Conservation (phyloP, 1,140 invertebrate species). For the Chironomus striatipennis region DNA sequence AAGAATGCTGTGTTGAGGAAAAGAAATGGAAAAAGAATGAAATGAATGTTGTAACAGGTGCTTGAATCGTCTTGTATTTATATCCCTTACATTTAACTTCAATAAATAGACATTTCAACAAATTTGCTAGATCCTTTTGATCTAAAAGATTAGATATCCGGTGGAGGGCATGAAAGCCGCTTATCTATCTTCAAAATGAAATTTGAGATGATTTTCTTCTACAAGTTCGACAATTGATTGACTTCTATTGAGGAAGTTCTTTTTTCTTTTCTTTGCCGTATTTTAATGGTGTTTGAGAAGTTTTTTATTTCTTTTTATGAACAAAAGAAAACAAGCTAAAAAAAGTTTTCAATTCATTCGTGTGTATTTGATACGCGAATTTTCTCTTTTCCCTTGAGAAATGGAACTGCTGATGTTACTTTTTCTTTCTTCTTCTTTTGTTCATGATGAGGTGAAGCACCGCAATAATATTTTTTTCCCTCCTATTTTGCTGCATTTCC, state of each 20-base stretch:
- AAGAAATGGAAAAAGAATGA: background rate
- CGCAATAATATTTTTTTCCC: background rate
- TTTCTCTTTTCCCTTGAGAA: background rate
- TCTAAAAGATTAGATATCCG: conserved; percentile 12
- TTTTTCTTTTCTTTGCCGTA: background rate
- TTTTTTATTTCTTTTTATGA: background rate
- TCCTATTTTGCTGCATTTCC: background rate
- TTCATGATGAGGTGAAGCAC: background rate
- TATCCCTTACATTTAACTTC: too few relatives aligned
- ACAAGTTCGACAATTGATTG: conserved; percentile 9
- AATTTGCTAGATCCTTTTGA: conserved; percentile 20
- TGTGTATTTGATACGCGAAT: background rate
- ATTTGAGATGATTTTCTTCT: background rate
- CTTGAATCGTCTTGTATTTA: background rate
- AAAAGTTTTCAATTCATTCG: background rate
- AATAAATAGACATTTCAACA: background rate
- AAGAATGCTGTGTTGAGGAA: too few relatives aligned
- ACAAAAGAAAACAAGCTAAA: too few relatives aligned
- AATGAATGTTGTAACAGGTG: conserved; percentile 20
- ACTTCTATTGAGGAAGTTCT: background rate
- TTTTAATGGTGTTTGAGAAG: background rate
- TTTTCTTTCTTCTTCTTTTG: background rate
- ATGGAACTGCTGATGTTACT: background rate
- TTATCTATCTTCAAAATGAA: conserved; percentile 9
- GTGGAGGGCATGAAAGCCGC: background rate